Percentiles rank a stretch among this genome's conserved stretches.
These are phyloP conservation scores for Perizoma flavofasciatum DNA, from an alignment of 2,888 invertebrate species.

Conservation along the genomic window DNA sequence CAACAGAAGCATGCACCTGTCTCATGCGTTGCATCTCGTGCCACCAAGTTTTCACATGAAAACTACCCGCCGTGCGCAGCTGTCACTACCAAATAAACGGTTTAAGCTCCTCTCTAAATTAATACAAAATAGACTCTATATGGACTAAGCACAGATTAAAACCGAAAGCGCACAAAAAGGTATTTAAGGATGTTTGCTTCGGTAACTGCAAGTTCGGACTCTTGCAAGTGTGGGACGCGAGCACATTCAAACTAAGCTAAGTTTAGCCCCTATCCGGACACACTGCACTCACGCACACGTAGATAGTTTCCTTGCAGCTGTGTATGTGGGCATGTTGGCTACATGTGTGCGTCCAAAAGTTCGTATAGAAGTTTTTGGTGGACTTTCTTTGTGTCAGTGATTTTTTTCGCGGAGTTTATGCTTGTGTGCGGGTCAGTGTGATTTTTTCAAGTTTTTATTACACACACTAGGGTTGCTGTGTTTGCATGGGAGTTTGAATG, in stretches of 20 bases:
- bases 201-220: conserved; percentile 55
- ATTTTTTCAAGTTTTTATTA: conserved; percentile 80
- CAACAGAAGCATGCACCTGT: conserved; percentile 50
- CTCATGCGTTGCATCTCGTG: conserved; percentile 74
- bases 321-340: conserved; percentile 45
- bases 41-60: conserved; percentile 78
- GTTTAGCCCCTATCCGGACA: conserved; percentile 70
- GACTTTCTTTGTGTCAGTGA: conserved; percentile 83
- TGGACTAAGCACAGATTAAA: not conserved
- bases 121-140: conserved; percentile 37
- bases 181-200: conserved; percentile 29
- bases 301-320: conserved; percentile 57
- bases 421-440: conserved; percentile 78
- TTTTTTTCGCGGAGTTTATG: conserved; percentile 73
- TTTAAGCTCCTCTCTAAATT: conserved; percentile 34
- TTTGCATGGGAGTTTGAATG: conserved; percentile 58
- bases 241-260: conserved; percentile 67
- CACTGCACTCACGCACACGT: conserved; percentile 71
- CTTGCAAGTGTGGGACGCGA: conserved; percentile 72
- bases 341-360: conserved; percentile 71
- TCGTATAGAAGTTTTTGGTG: conserved; percentile 81
- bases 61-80: conserved; percentile 81
- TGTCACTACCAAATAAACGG: conserved; percentile 42
- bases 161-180: conserved; percentile 20
- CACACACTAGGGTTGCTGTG: conserved; percentile 56